phyloP scores from a whole-genome alignment of 2,888 invertebrate genomes.

The Pachliopta kotzebuea region DNA sequence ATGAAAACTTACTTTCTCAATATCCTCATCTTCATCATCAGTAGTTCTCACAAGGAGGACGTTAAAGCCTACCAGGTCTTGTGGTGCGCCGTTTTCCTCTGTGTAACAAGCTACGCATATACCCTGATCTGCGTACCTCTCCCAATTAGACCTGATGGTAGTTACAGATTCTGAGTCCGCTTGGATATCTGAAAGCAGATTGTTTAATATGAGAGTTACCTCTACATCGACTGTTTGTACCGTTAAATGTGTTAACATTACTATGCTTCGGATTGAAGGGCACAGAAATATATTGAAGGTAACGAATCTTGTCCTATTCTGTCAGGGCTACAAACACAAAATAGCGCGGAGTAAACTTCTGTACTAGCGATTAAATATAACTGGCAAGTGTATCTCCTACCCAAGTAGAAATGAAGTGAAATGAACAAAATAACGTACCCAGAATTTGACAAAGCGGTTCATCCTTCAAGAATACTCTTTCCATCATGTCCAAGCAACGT shows the following conservation, averaged over 20 bases:
- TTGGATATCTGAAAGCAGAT: slow-evolving; percentile 43
- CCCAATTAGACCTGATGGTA: slow-evolving; percentile 57
- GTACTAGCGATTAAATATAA: too few relatives aligned
- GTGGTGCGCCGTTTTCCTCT: slow-evolving; percentile 50
- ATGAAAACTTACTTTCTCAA: slow-evolving; percentile 44
- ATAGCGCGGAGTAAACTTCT: too few relatives aligned
- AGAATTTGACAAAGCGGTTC: slow-evolving; percentile 62
- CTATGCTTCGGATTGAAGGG: not conserved
- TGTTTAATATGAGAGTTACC: not conserved
- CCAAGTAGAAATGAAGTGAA: too few relatives aligned
- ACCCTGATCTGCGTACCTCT: slow-evolving; percentile 43
- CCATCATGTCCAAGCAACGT: slow-evolving; percentile 63
- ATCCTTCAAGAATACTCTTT: slow-evolving; percentile 60
- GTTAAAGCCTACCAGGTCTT: slow-evolving; percentile 58
- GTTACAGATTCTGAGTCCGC: slow-evolving; percentile 52
- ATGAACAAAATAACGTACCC: slow-evolving; percentile 44
- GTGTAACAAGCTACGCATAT: slow-evolving; percentile 58
- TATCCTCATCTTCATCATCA: slow-evolving; percentile 56
- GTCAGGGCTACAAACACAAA: not conserved
- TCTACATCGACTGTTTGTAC: not conserved
- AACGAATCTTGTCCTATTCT: too few relatives aligned
- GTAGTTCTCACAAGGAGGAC: slow-evolving; percentile 48
- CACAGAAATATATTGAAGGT: too few relatives aligned
- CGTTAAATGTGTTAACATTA: not conserved
- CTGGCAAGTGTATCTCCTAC: too few relatives aligned